These are phyloP conservation scores for Calameuta pallipes DNA, from an alignment of 2,888 invertebrate species.

Conservation along the genomic window DNA sequence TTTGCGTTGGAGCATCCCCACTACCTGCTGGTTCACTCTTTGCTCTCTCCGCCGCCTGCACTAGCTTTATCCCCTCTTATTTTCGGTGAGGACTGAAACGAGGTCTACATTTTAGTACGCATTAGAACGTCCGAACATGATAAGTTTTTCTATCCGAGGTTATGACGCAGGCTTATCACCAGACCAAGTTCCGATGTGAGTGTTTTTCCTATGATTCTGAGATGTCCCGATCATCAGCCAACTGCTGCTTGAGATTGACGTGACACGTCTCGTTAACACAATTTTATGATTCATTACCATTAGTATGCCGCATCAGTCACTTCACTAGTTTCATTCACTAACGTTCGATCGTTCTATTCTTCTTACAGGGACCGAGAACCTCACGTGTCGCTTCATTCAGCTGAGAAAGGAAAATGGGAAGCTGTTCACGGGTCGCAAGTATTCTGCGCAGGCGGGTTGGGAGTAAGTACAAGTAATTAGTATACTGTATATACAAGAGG, in stretches of 20 bases:
- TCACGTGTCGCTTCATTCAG: constrained; percentile 55
- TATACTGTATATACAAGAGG: neutral
- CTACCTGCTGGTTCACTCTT: neutral
- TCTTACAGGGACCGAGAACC: constrained; percentile 52
- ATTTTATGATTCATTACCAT: neutral
- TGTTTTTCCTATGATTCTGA: constrained; percentile 14
- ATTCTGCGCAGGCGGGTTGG: constrained; percentile 52
- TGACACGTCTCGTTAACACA: neutral
- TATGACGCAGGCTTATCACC: constrained; percentile 50
- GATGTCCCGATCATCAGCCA: neutral
- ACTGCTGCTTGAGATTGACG: neutral
- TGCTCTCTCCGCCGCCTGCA: constrained; percentile 15
- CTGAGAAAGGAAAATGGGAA: constrained; percentile 54
- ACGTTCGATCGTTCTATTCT: constrained; percentile 1
- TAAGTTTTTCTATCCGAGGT: constrained; percentile 38
- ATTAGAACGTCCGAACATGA: constrained; percentile 49
- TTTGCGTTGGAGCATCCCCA: constrained; percentile 32
- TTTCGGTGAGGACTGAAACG: constrained; percentile 45
- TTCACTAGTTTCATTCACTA: neutral
- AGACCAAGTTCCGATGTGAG: constrained; percentile 57
- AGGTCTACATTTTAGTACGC: constrained; percentile 57
- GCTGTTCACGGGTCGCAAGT: constrained; percentile 56
- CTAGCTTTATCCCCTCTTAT: constrained; percentile 16
- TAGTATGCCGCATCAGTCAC: neutral
- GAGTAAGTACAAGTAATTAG: constrained; percentile 38